These are phyloP conservation scores for Epicampocera succincta DNA, from an alignment of 2,888 invertebrate genomes.

Conservation along the genomic window DNA sequence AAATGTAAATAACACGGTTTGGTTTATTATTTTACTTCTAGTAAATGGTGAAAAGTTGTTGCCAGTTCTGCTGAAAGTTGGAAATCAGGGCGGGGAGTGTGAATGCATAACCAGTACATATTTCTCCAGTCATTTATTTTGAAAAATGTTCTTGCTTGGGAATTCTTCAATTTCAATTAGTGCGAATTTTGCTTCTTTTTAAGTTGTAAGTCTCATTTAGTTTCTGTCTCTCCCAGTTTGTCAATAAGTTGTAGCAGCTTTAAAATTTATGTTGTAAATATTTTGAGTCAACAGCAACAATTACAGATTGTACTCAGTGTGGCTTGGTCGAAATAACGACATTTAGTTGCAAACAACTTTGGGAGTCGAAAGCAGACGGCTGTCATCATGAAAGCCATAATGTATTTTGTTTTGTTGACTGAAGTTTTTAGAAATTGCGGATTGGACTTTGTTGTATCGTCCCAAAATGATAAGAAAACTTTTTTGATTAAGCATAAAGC, in stretches of 20 bases:
- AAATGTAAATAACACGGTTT: too few relatives aligned
- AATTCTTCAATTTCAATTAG: too few relatives aligned
- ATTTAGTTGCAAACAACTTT: slow-evolving; percentile 49
- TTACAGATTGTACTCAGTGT: slow-evolving; percentile 44
- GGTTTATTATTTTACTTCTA: too few relatives aligned
- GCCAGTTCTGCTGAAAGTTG: too few relatives aligned
- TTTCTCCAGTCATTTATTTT: too few relatives aligned
- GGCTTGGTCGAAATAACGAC: slow-evolving; percentile 19
- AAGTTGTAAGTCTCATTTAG: too few relatives aligned
- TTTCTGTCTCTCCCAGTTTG: too few relatives aligned
- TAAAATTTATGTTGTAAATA: slow-evolving; percentile 19
- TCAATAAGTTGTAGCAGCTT: not conserved
- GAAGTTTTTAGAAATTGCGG: slow-evolving; percentile 36
- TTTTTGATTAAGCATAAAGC: slow-evolving; percentile 23
- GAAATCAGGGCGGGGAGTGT: too few relatives aligned
- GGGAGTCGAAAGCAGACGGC: slow-evolving; percentile 4
- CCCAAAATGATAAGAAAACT: slow-evolving; percentile 35
- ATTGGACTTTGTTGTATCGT: slow-evolving; percentile 2
- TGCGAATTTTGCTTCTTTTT: too few relatives aligned
- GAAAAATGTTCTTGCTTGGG: too few relatives aligned
- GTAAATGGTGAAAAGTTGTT: too few relatives aligned
- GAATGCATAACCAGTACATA: too few relatives aligned
- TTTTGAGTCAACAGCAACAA: slow-evolving; percentile 44
- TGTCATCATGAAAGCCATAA: not conserved
- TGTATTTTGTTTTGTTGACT: slow-evolving; percentile 36